Evolutionary conservation across 2,113 vertebrate genomes (phyloP).

Genomic region (Gallinago jamesoni): DNA sequence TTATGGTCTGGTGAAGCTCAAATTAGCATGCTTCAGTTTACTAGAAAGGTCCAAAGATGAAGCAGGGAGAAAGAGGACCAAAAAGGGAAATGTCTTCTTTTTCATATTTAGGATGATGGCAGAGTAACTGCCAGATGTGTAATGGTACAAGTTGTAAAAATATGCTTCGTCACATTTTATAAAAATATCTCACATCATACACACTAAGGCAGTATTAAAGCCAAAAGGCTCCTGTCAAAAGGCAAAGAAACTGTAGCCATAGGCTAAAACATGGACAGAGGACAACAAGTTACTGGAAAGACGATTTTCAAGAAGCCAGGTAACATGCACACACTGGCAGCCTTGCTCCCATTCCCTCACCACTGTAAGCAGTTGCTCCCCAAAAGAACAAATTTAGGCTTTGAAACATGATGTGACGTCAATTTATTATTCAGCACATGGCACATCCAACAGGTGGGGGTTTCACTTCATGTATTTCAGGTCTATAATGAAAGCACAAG

Average conservation of each 20-base stretch:
- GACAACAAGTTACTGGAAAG: background rate
- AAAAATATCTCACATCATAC: background rate
- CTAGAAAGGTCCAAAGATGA: background rate
- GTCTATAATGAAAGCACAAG: background rate
- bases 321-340: accelerated
- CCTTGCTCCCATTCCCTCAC: background rate
- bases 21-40: background rate
- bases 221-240: background rate
- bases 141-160: background rate
- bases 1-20: background rate
- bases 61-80: background rate
- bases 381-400: background rate
- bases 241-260: background rate
- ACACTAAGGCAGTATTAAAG: background rate
- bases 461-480: background rate
- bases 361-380: background rate
- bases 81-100: background rate
- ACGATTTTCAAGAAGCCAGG: background rate
- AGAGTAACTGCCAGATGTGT: background rate
- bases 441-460: background rate
- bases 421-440: background rate
- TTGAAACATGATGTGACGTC: background rate
- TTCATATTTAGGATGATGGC: background rate
- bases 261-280: background rate
- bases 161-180: background rate